phyloP scores from a whole-genome alignment of 2,113 vertebrate species.

The Antigone vipio region DNA sequence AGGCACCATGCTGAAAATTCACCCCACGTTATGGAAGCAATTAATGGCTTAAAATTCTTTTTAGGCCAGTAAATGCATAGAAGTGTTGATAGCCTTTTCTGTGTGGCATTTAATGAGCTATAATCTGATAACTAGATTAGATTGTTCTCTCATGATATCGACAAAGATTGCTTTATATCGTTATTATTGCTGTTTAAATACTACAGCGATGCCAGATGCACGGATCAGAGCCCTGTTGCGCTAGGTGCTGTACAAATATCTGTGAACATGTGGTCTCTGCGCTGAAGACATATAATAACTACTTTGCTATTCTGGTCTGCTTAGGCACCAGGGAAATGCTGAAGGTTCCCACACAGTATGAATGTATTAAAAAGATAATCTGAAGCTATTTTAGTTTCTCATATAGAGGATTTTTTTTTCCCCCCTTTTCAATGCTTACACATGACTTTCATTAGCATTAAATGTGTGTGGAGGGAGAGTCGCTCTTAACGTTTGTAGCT shows the following conservation, averaged over 20 bases:
- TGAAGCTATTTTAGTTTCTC: slow-evolving; percentile 71
- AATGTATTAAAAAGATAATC: slow-evolving; percentile 75
- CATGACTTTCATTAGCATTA: slow-evolving; percentile 73
- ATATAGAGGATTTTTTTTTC: slow-evolving; percentile 50
- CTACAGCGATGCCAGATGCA: slow-evolving; percentile 48
- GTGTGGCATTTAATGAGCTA: slow-evolving; percentile 61
- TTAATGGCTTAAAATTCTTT: slow-evolving; percentile 70
- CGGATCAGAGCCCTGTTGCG: slow-evolving; percentile 53
- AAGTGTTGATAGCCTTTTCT: slow-evolving; percentile 68
- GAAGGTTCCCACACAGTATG: slow-evolving; percentile 74
- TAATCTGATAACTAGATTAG: slow-evolving; percentile 67
- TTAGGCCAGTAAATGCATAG: slow-evolving; percentile 63
- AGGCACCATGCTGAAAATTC: slow-evolving; percentile 69
- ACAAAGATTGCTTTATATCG: slow-evolving; percentile 52
- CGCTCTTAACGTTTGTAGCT: slow-evolving; percentile 47
- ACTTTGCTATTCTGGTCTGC: slow-evolving; percentile 72
- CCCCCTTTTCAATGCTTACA: slow-evolving; percentile 51
- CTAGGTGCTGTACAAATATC: slow-evolving; percentile 61
- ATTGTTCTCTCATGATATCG: slow-evolving; percentile 56
- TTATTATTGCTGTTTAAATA: slow-evolving; percentile 62
- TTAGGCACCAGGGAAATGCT: slow-evolving; percentile 70
- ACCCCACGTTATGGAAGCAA: slow-evolving; percentile 68
- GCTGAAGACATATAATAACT: slow-evolving; percentile 70
- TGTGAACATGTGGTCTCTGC: slow-evolving; percentile 61
- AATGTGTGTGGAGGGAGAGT: slow-evolving; percentile 55